Percentiles rank a stretch among this genome's conserved stretches.
phyloP scores from a whole-genome alignment of 2,113 vertebrate species.

The Serilophus lunatus region DNA sequence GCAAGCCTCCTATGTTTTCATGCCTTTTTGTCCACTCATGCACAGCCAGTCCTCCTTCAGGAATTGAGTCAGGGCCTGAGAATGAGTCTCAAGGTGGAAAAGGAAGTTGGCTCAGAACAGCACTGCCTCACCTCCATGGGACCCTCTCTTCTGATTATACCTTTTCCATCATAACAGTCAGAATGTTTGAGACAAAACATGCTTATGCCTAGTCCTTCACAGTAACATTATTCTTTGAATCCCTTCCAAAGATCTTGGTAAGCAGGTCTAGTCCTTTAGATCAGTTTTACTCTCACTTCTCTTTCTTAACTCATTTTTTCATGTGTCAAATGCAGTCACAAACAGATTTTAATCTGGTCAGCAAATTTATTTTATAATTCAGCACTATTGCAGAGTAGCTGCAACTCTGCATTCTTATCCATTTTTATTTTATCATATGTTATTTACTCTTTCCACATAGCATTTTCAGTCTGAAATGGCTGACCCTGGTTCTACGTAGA shows the following conservation, averaged over 20 bases:
- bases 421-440: not conserved
- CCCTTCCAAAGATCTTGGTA: not conserved
- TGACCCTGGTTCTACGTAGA: not conserved
- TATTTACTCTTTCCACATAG: not conserved
- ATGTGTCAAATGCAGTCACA: not conserved
- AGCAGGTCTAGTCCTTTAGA: not conserved
- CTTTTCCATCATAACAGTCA: not conserved
- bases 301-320: not conserved
- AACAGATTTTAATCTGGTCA: not conserved
- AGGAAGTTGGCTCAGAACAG: not conserved
- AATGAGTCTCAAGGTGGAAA: rapidly evolving
- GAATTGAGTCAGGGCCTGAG: not conserved
- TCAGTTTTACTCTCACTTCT: not conserved
- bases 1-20: rapidly evolving
- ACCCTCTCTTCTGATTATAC: not conserved
- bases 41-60: not conserved
- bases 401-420: not conserved
- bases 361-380: not conserved
- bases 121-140: rapidly evolving
- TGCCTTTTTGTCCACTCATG: rapidly evolving
- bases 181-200: not conserved
- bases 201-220: not conserved
- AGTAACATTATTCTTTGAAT: not conserved
- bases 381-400: not conserved
- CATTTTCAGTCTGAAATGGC: not conserved